Evolutionary conservation across 2,113 vertebrate species (phyloP), one percentile per base, ranked within the genome.

Genomic region (Pogonocichla stellata): DNA sequence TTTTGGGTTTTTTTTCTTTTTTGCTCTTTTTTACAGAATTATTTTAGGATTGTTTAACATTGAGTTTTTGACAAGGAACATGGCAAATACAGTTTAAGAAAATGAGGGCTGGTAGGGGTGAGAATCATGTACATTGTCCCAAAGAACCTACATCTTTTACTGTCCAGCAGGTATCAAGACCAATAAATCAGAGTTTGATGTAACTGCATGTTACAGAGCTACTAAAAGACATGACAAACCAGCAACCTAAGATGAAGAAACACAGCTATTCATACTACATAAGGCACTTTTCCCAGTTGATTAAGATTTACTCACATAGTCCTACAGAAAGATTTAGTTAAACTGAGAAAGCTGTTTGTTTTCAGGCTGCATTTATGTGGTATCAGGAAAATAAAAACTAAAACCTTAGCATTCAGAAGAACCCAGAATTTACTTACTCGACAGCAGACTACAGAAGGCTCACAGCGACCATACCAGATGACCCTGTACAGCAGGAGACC

Each of bases 381-480:
- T 33, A 50, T 15, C 23, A 50, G n/a, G 45, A 84, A 86, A 89
- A 80, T 53, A 69, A 64, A 42, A 74, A 23, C 14, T 29, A 77
- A 89, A 89, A 66, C 5, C 18, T 73, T 36, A 78, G 26, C 57
- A 20, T 58, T 86, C 58, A 57, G 51, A 70, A 84, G 92, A 45
- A 5, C 15, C 1, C 33, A 56, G 25, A 45, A 61, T 80, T 75
- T 57, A 57, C 14, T 90, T 69, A 79, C 58, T 85, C 38, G 26
- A 14, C 45, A 64, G 72, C 60, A 78, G 71, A 53, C 40, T 72
- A 53, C 43, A 71, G 65, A 62, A 64, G 60, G 47, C 53, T 85
- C 74, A 69, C 48, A 85, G 50, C 1, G 0, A 56, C 34, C 38
- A 43, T 9, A 58, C 25, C 1, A 0, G 29, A n/a, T 34, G 78